phyloP scores from a whole-genome alignment of 2,888 invertebrate genomes.

The Lypha dubia region DNA sequence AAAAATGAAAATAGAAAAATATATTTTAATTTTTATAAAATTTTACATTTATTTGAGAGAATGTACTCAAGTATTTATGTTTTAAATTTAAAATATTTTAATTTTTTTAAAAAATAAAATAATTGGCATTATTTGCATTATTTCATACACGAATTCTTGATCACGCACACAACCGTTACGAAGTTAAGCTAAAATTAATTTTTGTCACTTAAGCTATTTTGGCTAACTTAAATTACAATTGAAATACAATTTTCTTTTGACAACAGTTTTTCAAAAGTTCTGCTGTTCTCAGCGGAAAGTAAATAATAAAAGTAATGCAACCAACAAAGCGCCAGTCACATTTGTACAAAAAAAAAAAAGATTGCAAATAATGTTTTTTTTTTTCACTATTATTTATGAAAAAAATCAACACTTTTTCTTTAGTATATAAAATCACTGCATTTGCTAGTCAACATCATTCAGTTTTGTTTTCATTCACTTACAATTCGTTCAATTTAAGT shows the following conservation, averaged over 20 bases:
- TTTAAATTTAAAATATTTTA: too few species aligned
- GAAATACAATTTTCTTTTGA: not conserved
- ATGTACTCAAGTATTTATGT: too few species aligned
- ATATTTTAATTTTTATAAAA: too few species aligned
- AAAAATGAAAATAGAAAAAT: too few species aligned
- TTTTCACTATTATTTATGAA: not conserved
- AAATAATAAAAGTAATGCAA: not conserved
- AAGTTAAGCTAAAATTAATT: too few species aligned
- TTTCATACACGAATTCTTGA: too few species aligned
- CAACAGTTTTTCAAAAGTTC: not conserved
- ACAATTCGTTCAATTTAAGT: slow-evolving; percentile 20
- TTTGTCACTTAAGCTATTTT: too few species aligned
- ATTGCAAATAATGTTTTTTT: too few species aligned
- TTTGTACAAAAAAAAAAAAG: not conserved
- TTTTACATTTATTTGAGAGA: too few species aligned
- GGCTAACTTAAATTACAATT: not conserved
- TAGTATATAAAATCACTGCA: slow-evolving; percentile 47
- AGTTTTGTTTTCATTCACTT: slow-evolving; percentile 31
- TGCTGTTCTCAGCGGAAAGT: not conserved
- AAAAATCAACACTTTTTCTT: slow-evolving; percentile 14
- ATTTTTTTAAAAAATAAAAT: too few species aligned
- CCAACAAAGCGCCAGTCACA: not conserved
- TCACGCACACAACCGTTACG: too few species aligned
- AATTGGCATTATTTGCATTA: too few species aligned
- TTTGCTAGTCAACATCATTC: not conserved